Base-by-base conservation (phyloP, 2,113 vertebrate genomes). In the Eudyptes chrysolophus region DNA sequence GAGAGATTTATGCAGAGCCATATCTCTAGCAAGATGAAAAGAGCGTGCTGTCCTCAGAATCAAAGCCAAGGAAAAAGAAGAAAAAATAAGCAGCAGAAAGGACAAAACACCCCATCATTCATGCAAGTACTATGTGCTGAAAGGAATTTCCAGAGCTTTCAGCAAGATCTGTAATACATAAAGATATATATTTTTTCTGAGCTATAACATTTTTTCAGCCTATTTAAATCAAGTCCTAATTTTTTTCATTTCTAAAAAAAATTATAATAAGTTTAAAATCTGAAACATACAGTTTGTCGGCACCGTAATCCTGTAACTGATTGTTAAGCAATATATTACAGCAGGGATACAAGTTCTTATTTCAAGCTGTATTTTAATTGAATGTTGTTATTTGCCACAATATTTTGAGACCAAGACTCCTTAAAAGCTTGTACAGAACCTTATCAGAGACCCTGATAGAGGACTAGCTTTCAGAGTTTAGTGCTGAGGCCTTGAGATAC, bases 21-120 rank as follows among this genome's bases (percentile, higher is more conserved):
- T 97, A 97, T 95, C 87, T 96, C 70, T 85, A 92, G 92, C 49
- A 97, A 98, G 95, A 98, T 97, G 88, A 98, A 98, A 98, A 97
- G 86, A 87, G n/a, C 34, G 19, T 34, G 68, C 93, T 96, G 90
- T 96, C 94, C 94, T 97, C 95, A 96, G 89, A 97, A 97, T 96
- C 90, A 98, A 97, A 98, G 83, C 66, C 83, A 94, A 93, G 79
- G 65, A 74, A 97, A 97, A 92, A 97, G 66, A 87, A 93, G 68
- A 55, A 87, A 81, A 96, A 91, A 91, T 54, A 95, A 95, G 65
- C 77, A 72, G 65, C 52, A 89, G 71, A 96, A 90, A 95, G 81
- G 89, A 96, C 91, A 97, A 97, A 97, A 93, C 55, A 72, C 7
- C 78, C 48, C 58, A 84, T 96, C 62, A 76, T 79, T 95, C 92